Evolutionary conservation across 92 coral and sea anemone genomes (phyloP).

Genomic region (Zoanthus gigantus): DNA sequence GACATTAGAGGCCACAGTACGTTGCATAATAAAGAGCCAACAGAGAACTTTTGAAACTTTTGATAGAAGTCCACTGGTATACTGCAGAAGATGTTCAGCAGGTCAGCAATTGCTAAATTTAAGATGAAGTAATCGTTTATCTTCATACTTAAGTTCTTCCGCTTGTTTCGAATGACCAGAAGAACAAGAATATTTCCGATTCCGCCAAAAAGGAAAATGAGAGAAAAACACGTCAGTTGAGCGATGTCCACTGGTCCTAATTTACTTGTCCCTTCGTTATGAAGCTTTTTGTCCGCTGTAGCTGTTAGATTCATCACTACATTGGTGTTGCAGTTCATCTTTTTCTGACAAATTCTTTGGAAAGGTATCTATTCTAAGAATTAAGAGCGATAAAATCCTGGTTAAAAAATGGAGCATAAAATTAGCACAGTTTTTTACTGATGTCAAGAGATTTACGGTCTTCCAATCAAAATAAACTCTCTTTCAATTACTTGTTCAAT

Average conservation of each 20-base stretch:
- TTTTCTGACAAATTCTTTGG: background rate
- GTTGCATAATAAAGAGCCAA: constrained; percentile 73
- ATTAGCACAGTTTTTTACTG: no score
- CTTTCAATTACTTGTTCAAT: no score
- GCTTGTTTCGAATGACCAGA: constrained; percentile 72
- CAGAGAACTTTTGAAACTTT: constrained; percentile 61
- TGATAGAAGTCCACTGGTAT: constrained; percentile 75
- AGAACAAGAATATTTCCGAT: constrained; percentile 78
- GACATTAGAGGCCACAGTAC: constrained; percentile 90
- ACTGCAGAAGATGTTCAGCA: constrained; percentile 67
- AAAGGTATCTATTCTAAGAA: background rate
- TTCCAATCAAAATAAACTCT: no score
- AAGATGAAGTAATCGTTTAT: constrained; percentile 81
- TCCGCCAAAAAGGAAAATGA: constrained; percentile 71
- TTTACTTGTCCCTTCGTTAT: background rate
- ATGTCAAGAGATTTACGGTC: no score
- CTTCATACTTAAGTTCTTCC: constrained; percentile 54
- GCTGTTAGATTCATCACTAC: constrained; percentile 4
- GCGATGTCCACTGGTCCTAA: constrained; percentile 50
- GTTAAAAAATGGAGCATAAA: background rate
- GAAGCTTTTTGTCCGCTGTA: background rate
- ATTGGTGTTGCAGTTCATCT: background rate
- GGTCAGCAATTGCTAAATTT: constrained; percentile 73
- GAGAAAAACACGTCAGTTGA: constrained; percentile 65
- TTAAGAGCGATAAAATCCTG: background rate